Conservation (phyloP, 2,797 vertebrate species). For the Acanthis flammea region DNA sequence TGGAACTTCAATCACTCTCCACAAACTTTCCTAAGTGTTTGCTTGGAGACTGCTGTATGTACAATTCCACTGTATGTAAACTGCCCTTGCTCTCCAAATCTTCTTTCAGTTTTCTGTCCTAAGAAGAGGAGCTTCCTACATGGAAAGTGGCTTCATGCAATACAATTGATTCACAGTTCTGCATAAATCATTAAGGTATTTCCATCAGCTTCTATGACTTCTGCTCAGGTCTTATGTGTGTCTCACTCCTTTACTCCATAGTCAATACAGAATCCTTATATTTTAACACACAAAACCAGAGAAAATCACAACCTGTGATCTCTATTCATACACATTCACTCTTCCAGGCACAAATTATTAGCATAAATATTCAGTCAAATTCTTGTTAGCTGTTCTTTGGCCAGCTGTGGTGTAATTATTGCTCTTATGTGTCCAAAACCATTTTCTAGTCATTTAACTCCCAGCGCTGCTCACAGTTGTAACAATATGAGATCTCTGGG, state of each 20-base stretch:
- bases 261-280: not conserved
- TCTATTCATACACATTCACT: not conserved
- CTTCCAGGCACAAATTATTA: not conserved
- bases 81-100: not conserved
- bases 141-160: not conserved
- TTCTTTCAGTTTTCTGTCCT: not conserved
- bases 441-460: not conserved
- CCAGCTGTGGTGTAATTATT: not conserved
- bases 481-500: not conserved
- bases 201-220: not conserved
- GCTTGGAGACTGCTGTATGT: not conserved
- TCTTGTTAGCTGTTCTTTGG: not conserved
- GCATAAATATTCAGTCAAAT: not conserved
- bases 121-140: not conserved
- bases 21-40: not conserved
- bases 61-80: not conserved
- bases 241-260: not conserved
- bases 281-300: not conserved
- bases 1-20: not conserved
- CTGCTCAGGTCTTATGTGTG: not conserved
- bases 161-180: not conserved
- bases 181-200: not conserved
- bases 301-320: not conserved
- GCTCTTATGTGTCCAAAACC: not conserved
- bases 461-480: not conserved